phyloP scores from a whole-genome alignment of 2,888 invertebrate genomes.

The Reticulitermes lucifugus region DNA sequence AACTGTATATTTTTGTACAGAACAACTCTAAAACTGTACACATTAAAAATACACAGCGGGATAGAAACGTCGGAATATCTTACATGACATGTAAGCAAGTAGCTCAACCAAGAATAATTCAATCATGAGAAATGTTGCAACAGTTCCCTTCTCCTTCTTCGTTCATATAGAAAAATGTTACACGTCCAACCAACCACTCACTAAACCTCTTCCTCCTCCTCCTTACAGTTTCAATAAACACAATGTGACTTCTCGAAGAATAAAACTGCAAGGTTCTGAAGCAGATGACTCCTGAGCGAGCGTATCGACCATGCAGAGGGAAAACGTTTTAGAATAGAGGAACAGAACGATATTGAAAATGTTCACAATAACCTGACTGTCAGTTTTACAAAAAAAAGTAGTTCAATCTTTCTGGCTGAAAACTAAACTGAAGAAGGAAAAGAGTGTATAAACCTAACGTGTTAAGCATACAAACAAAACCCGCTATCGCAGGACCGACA shows the following conservation, averaged over 20 bases:
- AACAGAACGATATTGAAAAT: background rate
- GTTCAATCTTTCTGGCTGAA: background rate
- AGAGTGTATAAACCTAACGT: too few relatives aligned
- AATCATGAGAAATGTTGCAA: conserved; percentile 19
- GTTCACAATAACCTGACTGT: background rate
- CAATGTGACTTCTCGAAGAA: background rate
- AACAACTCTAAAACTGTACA: too few relatives aligned
- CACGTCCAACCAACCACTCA: background rate
- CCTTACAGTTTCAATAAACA: background rate
- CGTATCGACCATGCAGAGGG: too few relatives aligned
- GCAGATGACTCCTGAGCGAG: background rate
- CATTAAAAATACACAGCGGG: background rate
- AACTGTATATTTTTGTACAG: too few relatives aligned
- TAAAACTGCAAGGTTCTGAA: background rate
- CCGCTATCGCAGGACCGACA: too few relatives aligned
- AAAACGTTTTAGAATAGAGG: too few relatives aligned
- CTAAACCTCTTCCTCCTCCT: background rate
- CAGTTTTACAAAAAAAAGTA: background rate
- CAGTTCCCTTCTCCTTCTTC: background rate
- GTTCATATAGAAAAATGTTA: background rate
- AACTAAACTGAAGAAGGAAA: background rate
- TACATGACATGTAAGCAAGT: background rate
- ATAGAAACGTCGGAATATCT: background rate
- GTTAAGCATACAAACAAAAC: too few relatives aligned
- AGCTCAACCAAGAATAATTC: conserved; percentile 15